phyloP scores from a whole-genome alignment of 64 coral and sea anemone species.

The Montipora sp. region DNA sequence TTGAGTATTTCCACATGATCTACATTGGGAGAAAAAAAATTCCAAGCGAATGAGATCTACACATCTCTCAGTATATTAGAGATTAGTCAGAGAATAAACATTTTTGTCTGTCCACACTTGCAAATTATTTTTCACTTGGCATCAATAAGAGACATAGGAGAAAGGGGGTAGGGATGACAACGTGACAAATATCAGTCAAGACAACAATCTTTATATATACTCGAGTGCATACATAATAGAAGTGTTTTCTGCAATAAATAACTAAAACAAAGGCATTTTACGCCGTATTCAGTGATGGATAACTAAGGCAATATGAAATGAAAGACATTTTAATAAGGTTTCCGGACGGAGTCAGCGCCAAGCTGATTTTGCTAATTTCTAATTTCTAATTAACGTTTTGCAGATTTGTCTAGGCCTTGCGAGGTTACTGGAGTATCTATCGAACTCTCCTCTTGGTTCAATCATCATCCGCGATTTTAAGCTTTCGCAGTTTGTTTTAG shows the following conservation, averaged over 20 bases:
- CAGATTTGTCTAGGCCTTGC: conserved; percentile 87
- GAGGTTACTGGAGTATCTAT: conserved; percentile 70
- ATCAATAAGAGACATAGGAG: not conserved
- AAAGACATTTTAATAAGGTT: no score
- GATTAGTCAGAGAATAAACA: not conserved
- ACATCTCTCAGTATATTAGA: not conserved
- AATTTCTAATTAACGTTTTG: not conserved
- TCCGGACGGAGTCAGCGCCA: no score
- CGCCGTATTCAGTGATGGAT: no score
- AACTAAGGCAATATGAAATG: no score
- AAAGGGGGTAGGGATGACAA: not conserved
- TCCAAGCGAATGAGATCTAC: not conserved
- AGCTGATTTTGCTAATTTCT: no score
- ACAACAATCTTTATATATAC: no score
- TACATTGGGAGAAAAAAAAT: no score
- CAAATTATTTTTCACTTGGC: not conserved
- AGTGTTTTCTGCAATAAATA: no score
- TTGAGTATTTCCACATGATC: no score
- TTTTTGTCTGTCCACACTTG: not conserved
- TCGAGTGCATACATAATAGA: no score
- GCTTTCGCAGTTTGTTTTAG: conserved; percentile 80
- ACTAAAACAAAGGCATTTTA: no score
- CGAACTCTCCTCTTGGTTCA: conserved; percentile 79
- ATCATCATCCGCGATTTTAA: conserved; percentile 90
- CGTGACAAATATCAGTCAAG: not conserved